These are phyloP conservation scores for Spilarctia lutea DNA, from an alignment of 2,888 invertebrate genomes.

Conservation along the genomic window DNA sequence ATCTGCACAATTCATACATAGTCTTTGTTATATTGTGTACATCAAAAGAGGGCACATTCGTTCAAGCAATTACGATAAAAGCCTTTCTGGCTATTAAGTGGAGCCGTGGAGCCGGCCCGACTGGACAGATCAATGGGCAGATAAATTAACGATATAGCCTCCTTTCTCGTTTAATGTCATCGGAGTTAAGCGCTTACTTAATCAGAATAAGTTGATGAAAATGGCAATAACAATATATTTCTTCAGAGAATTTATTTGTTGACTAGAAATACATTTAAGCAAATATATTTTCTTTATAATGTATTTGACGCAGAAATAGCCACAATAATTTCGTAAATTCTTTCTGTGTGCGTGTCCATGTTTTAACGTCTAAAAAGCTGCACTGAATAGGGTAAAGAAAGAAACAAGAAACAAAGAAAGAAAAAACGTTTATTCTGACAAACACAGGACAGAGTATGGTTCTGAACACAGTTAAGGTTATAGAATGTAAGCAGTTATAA, in stretches of 20 bases:
- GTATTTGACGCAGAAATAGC: neutral
- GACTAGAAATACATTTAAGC: neutral
- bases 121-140: slow-evolving; percentile 9
- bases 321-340: too few relatives aligned
- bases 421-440: too few relatives aligned
- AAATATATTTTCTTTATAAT: neutral
- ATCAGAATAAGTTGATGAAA: neutral
- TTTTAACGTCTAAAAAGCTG: too few relatives aligned
- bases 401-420: too few relatives aligned
- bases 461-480: too few relatives aligned
- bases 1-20: slow-evolving; percentile 5
- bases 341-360: too few relatives aligned
- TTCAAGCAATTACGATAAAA: slow-evolving; percentile 59
- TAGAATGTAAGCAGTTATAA: too few relatives aligned
- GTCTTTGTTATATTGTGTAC: slow-evolving; percentile 19
- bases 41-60: slow-evolving; percentile 22
- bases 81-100: slow-evolving; percentile 49
- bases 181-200: slow-evolving; percentile 8
- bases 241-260: neutral
- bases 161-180: slow-evolving; percentile 2
- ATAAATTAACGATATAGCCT: slow-evolving; percentile 21
- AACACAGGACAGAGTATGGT: too few relatives aligned
- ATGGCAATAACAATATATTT: neutral
- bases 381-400: too few relatives aligned
- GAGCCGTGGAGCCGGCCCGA: slow-evolving; percentile 10